Evolutionary conservation across 1,140 invertebrate species (phyloP).

Genomic region (Lepidurus arcticus): DNA sequence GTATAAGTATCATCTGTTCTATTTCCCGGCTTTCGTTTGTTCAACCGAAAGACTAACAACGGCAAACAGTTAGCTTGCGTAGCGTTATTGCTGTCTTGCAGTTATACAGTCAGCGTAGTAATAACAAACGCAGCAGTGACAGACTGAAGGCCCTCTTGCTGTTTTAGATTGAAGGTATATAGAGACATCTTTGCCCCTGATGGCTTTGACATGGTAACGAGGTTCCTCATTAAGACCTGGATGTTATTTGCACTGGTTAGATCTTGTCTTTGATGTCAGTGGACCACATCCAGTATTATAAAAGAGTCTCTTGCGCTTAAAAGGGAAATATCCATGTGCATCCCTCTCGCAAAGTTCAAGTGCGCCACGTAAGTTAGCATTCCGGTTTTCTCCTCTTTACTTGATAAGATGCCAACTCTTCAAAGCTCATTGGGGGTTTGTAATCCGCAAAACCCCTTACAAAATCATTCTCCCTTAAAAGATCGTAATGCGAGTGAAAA

Average conservation of each 20-base stretch:
- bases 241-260: neutral
- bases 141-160: neutral
- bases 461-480: slow-evolving; percentile 6
- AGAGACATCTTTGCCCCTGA: neutral
- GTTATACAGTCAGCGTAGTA: neutral
- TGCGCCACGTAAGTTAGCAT: neutral
- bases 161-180: neutral
- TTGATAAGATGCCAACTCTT: slow-evolving; percentile 14
- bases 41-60: neutral
- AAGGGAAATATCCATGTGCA: neutral
- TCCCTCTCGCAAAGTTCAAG: slow-evolving; percentile 9
- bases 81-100: neutral
- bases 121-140: slow-evolving; percentile 9
- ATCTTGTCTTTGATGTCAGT: slow-evolving; percentile 2
- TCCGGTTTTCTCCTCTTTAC: neutral
- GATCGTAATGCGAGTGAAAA: neutral
- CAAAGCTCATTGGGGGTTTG: slow-evolving; percentile 4
- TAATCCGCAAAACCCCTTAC: neutral
- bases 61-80: neutral
- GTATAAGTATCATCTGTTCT: neutral
- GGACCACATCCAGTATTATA: neutral
- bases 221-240: slow-evolving; percentile 8
- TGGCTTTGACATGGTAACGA: slow-evolving; percentile 18
- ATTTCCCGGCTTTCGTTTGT: neutral
- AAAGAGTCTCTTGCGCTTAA: neutral